Base-by-base conservation (phyloP, 2,797 vertebrate species). In the Ptychadena robeensis region DNA sequence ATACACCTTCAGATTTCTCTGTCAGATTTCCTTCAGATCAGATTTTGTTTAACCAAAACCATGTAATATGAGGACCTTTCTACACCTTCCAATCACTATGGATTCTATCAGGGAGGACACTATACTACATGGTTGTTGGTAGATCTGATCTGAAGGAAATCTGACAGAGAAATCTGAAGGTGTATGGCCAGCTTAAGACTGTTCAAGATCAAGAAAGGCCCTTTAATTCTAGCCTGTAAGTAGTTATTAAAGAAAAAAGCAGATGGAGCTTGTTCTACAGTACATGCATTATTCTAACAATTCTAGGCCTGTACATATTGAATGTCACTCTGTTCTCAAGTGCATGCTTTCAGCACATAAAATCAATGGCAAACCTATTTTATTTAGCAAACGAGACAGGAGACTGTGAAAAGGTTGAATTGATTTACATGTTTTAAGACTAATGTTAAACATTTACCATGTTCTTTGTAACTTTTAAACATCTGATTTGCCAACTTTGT, bases 371-470 rank as follows among this genome's bases (percentile, higher is more conserved):
- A 80, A 15, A 61, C 57, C 44, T 80, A 61, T 27, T 61, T 38
- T 80, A 80, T 80, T 11, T 72, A 18, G 78, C 66, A 63, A 40
- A 80, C 37, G 9, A 61, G 66, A 63, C 67, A 70, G 30, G 78
- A 80, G 67, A 63, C 79, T 22, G 73, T 59, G 86, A 79, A 71
- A 25, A 74, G 72, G 80, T 67, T 66, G 12, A 85, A 74, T 67
- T 86, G 8, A 7, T 88, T 89, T 87, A 85, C 35, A 75, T 80
- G 22, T 82, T 73, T 76, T 88, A 53, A 2, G 86, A 80, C 7
- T 72, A 79, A 74, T 68, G 63, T 9, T 70, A 34, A 85, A 78
- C 65, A 38, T 80, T 32, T 65, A 7, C 18, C 87, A 86, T 86
- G 76, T 59, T 80, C 69, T 72, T 80, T 80, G 68, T 64, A 80